Percentiles rank a stretch among this genome's conserved stretches.
phyloP scores from a whole-genome alignment of 1,140 invertebrate genomes.

The Hyles vespertilio region DNA sequence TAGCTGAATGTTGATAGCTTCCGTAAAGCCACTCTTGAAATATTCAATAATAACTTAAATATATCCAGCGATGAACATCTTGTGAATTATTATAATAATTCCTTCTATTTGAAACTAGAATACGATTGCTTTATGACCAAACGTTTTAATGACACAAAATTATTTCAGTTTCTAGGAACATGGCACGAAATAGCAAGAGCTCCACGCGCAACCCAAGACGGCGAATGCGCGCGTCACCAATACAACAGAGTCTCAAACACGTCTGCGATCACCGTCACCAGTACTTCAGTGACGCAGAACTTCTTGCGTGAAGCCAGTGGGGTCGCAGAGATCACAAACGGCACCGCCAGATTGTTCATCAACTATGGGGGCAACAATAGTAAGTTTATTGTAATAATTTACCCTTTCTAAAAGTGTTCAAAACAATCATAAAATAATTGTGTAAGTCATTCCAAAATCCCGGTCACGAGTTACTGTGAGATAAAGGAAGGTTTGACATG shows the following conservation, averaged over 20 bases:
- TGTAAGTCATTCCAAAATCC: too few species aligned
- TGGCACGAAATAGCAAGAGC: constrained; percentile 40
- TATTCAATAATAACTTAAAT: too few species aligned
- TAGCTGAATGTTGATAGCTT: too few species aligned
- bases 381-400: too few species aligned
- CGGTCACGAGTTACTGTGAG: too few species aligned
- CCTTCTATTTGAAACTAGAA: not conserved
- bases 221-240: constrained; percentile 36
- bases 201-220: constrained; percentile 20
- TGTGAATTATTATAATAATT: too few species aligned
- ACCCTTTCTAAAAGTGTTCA: too few species aligned
- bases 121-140: not conserved
- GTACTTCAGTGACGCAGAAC: constrained; percentile 34
- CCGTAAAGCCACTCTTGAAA: too few species aligned
- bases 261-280: constrained; percentile 5
- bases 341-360: constrained; percentile 32
- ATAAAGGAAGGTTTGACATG: too few species aligned
- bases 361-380: constrained; percentile 5
- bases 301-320: constrained; percentile 34
- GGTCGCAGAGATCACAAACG: constrained; percentile 15
- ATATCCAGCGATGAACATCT: too few species aligned
- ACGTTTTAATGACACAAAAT: not conserved
- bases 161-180: constrained; percentile 37
- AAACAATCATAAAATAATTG: too few species aligned
- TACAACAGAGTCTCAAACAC: constrained; percentile 15